A percentile compares a stretch with the other conserved stretches of the same genome.
phyloP scores from a whole-genome alignment of 2,113 vertebrate genomes.

The Cavia porcellus region DNA sequence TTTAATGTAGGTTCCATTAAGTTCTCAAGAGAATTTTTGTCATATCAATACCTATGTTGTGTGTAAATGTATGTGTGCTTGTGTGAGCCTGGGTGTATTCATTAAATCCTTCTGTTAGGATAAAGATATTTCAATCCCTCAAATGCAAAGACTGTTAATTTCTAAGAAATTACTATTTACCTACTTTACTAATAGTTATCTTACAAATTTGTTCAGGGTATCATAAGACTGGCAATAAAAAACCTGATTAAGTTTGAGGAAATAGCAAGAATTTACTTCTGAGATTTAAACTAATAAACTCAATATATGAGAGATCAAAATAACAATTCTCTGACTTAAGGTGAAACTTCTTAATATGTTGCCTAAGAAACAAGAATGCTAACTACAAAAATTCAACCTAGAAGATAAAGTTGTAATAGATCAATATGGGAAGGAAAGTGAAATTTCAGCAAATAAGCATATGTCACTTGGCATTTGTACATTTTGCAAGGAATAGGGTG shows the following conservation, averaged over 20 bases:
- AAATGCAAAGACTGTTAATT: not conserved
- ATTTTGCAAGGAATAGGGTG: not conserved
- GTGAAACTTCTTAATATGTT: not conserved
- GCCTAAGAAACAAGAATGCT: not conserved
- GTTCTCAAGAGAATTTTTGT: not conserved
- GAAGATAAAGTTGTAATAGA: not conserved
- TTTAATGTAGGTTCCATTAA: not conserved
- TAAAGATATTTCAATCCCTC: not conserved
- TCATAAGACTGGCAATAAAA: not conserved
- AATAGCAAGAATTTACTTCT: not conserved
- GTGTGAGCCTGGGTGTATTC: not conserved
- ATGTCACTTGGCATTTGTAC: not conserved
- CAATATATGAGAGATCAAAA: not conserved
- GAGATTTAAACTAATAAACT: not conserved
- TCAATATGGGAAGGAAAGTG: not conserved
- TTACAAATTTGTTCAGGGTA: not conserved
- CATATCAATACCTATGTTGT: not conserved
- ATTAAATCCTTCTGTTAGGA: not conserved
- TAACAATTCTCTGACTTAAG: not conserved
- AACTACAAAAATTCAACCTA: not conserved
- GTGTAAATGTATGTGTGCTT: not conserved
- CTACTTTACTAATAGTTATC: not conserved
- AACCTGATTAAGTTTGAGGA: not conserved
- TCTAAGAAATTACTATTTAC: conserved; percentile 26
- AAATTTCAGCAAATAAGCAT: not conserved